A percentile compares a stretch with the other conserved stretches of the same genome.
Evolutionary conservation across 53 echinoderm and acorn worm genomes (phyloP).

Genomic region (Henricia sp.): DNA sequence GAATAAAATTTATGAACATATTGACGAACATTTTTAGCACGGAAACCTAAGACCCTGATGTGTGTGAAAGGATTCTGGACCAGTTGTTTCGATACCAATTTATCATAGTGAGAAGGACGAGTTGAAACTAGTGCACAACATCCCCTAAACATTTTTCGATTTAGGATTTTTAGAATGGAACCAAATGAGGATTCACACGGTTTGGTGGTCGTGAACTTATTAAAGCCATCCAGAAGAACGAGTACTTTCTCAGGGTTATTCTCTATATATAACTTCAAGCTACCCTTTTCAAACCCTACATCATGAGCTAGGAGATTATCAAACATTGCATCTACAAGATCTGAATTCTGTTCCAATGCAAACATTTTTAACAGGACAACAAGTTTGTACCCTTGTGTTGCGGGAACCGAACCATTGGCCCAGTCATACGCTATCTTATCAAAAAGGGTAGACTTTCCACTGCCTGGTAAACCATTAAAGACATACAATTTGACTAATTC

Average conservation of each 20-base stretch:
- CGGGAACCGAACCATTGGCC: not conserved
- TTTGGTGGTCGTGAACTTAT: conserved; percentile 12
- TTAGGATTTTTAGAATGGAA: conserved; percentile 15
- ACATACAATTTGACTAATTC: no score
- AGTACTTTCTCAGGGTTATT: conserved; percentile 9
- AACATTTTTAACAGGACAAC: conserved; percentile 33
- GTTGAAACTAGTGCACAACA: conserved; percentile 17
- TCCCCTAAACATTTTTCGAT: not conserved
- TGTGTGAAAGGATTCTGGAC: conserved; percentile 1
- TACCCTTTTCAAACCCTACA: not conserved
- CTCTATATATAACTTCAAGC: not conserved
- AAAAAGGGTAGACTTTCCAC: conserved; percentile 38
- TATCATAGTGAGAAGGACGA: conserved; percentile 37
- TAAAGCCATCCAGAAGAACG: conserved; percentile 40
- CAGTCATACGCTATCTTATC: conserved; percentile 32
- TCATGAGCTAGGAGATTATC: conserved; percentile 9
- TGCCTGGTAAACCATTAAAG: no score
- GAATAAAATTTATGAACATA: conserved; percentile 6
- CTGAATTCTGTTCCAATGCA: not conserved
- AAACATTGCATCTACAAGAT: conserved; percentile 10
- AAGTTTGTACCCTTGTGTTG: conserved; percentile 11
- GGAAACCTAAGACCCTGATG: conserved; percentile 1
- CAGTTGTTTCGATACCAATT: not conserved
- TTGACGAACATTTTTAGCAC: not conserved
- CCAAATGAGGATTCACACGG: conserved; percentile 12